phyloP scores from a whole-genome alignment of 2,113 vertebrate genomes.

The Sitta europaea region DNA sequence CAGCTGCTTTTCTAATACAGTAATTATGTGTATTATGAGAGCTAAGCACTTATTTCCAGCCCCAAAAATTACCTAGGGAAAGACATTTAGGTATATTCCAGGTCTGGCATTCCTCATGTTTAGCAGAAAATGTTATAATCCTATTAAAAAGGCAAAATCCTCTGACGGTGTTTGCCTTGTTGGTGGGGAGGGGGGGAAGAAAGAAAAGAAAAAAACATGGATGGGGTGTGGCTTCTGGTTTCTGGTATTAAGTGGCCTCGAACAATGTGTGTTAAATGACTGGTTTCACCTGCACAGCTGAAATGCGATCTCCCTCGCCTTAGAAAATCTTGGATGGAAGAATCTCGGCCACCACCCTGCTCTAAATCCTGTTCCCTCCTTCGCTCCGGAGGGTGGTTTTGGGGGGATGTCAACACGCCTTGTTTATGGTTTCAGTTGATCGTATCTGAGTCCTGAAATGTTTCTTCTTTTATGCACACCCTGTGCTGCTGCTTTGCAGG shows the following conservation, averaged over 20 bases:
- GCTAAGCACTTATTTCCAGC: background rate
- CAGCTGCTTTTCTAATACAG: background rate
- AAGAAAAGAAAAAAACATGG: background rate
- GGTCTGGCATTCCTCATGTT: background rate
- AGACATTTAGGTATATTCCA: background rate
- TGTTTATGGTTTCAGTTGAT: slow-evolving; percentile 37
- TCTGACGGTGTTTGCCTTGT: background rate
- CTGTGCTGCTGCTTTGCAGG: background rate
- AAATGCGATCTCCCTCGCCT: background rate
- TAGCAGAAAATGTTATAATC: background rate
- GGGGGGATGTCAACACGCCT: background rate
- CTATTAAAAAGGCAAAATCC: background rate
- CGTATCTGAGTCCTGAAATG: background rate
- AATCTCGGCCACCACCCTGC: background rate
- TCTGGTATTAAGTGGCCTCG: background rate
- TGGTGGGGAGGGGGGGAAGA: background rate
- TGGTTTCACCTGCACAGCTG: background rate
- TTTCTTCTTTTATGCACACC: background rate
- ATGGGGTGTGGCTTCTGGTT: background rate
- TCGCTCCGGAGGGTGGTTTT: background rate
- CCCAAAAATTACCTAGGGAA: background rate
- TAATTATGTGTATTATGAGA: background rate
- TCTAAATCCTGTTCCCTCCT: background rate
- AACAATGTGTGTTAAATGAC: background rate
- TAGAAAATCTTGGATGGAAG: background rate